Evolutionary conservation across 1,140 invertebrate genomes (phyloP).

Genomic region (Whitmania pigra): DNA sequence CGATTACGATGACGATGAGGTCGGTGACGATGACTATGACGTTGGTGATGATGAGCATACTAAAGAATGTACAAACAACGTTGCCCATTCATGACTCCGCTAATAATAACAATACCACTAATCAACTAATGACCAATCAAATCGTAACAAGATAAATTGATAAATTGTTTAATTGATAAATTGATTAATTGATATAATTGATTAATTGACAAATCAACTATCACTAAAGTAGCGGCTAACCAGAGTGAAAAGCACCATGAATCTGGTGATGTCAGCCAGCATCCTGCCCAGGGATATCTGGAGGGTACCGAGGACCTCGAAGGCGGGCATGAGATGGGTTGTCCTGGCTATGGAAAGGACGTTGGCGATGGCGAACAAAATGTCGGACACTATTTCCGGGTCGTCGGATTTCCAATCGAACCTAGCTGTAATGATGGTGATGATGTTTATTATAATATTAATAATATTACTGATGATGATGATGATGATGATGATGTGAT

Average conservation of each 20-base stretch:
- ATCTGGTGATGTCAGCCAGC: slow-evolving; percentile 42
- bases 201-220: too few relatives aligned
- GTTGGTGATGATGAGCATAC: slow-evolving; percentile 13
- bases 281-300: slow-evolving; percentile 43
- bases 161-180: too few relatives aligned
- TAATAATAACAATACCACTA: too few relatives aligned
- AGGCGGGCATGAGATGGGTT: slow-evolving; percentile 43
- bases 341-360: slow-evolving; percentile 42
- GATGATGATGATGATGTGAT: slow-evolving; percentile 10
- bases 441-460: background rate
- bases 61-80: background rate
- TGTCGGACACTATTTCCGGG: slow-evolving; percentile 42
- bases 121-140: too few relatives aligned
- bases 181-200: too few relatives aligned
- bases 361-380: slow-evolving; percentile 42
- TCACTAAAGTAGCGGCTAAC: slow-evolving; percentile 28
- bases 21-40: background rate
- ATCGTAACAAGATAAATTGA: too few relatives aligned
- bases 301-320: slow-evolving; percentile 41
- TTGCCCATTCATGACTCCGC: too few relatives aligned
- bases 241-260: slow-evolving; percentile 41
- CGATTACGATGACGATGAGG: background rate
- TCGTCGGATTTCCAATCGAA: slow-evolving; percentile 41
- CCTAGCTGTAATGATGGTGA: slow-evolving; percentile 31
- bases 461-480: background rate